Evolutionary conservation across 2,888 invertebrate species (phyloP), one percentile per base, ranked within the genome.

Genomic region (Harpalus rubripes): DNA sequence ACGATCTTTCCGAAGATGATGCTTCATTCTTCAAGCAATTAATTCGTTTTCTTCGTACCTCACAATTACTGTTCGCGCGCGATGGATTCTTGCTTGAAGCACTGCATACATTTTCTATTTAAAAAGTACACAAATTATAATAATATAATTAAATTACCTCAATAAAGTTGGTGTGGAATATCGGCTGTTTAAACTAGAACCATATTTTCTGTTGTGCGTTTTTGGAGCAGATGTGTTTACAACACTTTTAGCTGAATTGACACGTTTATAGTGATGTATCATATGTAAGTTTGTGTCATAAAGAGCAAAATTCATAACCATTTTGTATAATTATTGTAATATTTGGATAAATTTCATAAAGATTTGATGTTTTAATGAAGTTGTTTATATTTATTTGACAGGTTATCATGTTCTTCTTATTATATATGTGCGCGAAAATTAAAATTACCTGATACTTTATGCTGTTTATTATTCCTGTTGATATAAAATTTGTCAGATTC

Each of bases 251-350:
- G 90, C 91, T 68, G 88, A 88, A 87, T 87, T 89, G 61, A 91
- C 86, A 87, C 90, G 90, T 84, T 89, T 90, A 86, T 92, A 92
- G 88, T 92, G 92, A 87, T 91, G 90, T 85, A 88, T 89, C 92
- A 92, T 92, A 85, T 92, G 92, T 87, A 90, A 90, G 87, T 89
- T 90, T 41, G 85, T 80, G 41, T 85, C 80, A 72, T 39, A 85
- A 32, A 80, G 41, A 16, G 58, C 74, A 85, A 59, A 85, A 32
- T 85, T 80, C 85, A 85, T 85, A 79, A 85, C 85, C 85, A 85
- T 85, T 44, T 44, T 74, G 72, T 16, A 44, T 18, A 12, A 15
- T 7, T 39, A 65, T 68, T 39, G n/a, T 44, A 44, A 74, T 41
- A 68, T 12, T 32, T 39, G 8, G 12, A 26, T 7, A 22, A 61